Conservation (phyloP, 2,113 vertebrate species). For the Triplophysa rosa region DNA sequence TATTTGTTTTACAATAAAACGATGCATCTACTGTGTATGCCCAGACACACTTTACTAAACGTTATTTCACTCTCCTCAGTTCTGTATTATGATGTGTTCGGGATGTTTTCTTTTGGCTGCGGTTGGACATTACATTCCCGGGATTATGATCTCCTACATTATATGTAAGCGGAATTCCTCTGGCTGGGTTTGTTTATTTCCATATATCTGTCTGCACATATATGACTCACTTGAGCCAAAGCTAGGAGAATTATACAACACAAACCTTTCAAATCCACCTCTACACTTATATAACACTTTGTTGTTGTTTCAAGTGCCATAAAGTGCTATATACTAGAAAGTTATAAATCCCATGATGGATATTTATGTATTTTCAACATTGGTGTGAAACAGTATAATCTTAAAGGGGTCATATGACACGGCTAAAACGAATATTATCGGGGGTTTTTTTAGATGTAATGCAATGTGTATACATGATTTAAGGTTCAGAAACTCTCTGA, state of each 20-base stretch:
- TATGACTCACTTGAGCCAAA: neutral
- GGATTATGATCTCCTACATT: constrained; percentile 99
- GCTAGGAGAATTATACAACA: neutral
- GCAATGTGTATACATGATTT: too few species aligned
- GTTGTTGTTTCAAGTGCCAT: neutral
- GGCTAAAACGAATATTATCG: too few species aligned
- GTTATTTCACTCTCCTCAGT: constrained; percentile 72
- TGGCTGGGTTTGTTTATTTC: neutral
- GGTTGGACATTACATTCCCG: constrained; percentile 95
- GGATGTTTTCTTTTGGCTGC: constrained; percentile 84
- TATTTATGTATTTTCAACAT: neutral
- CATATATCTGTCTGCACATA: neutral
- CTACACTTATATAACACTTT: neutral
- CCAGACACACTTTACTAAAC: constrained; percentile 6
- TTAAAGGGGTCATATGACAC: too few species aligned
- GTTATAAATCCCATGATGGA: neutral
- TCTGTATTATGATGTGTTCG: constrained; percentile 88
- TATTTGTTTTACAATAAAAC: neutral
- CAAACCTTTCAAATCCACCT: neutral
- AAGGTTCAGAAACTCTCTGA: too few species aligned
- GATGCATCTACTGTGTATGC: neutral
- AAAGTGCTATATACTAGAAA: neutral
- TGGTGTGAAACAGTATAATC: too few species aligned
- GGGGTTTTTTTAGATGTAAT: too few species aligned
- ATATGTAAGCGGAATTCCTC: constrained; percentile 82